Evolutionary conservation across 2,888 invertebrate species (phyloP), one percentile per base, ranked within the genome.

Genomic region (Ditylenchus weischeri): DNA sequence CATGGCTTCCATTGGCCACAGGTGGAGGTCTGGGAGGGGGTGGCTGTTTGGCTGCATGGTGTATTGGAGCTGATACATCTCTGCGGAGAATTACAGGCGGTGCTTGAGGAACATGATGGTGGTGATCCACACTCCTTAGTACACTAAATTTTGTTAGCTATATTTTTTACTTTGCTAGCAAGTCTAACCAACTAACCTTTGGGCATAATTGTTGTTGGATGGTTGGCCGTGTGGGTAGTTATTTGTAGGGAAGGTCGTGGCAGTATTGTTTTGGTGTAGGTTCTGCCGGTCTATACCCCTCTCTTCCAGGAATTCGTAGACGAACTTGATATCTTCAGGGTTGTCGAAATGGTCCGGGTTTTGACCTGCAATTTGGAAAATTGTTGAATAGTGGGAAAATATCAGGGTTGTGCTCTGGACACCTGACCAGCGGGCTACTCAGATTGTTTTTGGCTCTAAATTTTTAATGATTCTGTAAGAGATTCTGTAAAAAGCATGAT

Each of bases 291-390:
- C 64, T 23, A 29, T 21, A 1, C 62, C 21, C 18, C 35, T 29
- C 6, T 23, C 47, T 43, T 64, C 36, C 50, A 68, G 51, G 50
- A 68, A 68, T 15, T 66, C 57, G 51, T 59, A 43, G 18, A 62
- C 68, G 49, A 93, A 94, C 78, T 90, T 89, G 57, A 92, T 87
- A 1, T 93, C 94, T 68, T 90, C 90, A 76, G 89, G 88, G 57
- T 73, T 43, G 8, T 43, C 73, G 71, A 78, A 70, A 54, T 72
- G 68, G 68, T 66, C 75, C 57, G 75, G 75, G 68, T 83, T 73
- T 19, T 69, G 60, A 15, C 43, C 43, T 43, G 8, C 8, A 43
- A 43, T 29, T 29, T 29, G 5, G n/a, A 29, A 4, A 29, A 5
- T 29, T 29, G 29, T 29, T 29, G 29, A 29, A 29, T 29, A 5